Conservation (phyloP, 1,140 invertebrate species). For the Euglossa dilemma region DNA sequence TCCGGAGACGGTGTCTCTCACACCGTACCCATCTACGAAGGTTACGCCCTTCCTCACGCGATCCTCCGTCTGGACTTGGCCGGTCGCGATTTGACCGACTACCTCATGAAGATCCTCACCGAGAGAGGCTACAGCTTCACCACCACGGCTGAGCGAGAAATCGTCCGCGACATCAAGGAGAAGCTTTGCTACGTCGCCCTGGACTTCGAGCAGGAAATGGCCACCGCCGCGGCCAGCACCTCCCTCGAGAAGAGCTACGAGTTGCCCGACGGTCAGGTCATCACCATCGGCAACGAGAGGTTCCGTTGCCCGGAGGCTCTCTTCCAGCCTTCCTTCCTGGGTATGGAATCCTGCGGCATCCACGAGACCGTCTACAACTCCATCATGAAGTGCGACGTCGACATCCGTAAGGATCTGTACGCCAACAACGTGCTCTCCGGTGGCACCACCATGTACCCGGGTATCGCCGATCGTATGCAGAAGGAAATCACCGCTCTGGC, state of each 20-base stretch:
- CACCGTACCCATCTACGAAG: constrained; percentile 95
- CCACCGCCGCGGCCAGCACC: constrained; percentile 90
- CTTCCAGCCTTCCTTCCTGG: constrained; percentile 92
- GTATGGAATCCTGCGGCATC: constrained; percentile 92
- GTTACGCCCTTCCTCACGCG: constrained; percentile 90
- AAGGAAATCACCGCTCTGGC: constrained; percentile 92
- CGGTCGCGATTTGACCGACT: constrained; percentile 93
- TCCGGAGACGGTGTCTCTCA: constrained; percentile 95
- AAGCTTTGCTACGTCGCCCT: constrained; percentile 93
- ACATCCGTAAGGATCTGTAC: constrained; percentile 91
- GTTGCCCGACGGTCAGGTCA: constrained; percentile 89
- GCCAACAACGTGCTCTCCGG: constrained; percentile 89
- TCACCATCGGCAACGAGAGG: constrained; percentile 94
- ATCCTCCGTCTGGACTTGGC: constrained; percentile 94
- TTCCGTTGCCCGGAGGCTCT: constrained; percentile 94
- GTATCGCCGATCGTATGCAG: constrained; percentile 92
- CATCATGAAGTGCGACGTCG: constrained; percentile 95
- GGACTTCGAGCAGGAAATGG: constrained; percentile 93
- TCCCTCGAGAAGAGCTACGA: constrained; percentile 93
- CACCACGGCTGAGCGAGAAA: constrained; percentile 91
- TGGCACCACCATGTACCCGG: constrained; percentile 96
- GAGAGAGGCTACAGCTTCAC: constrained; percentile 93
- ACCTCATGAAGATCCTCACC: constrained; percentile 95
- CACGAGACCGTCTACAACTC: constrained; percentile 94
- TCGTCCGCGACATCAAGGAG: constrained; percentile 96